A percentile compares a stretch with the other conserved stretches of the same genome.
Evolutionary conservation across 1,140 invertebrate species (phyloP).

Genomic region (Dolichoris vasculosae): DNA sequence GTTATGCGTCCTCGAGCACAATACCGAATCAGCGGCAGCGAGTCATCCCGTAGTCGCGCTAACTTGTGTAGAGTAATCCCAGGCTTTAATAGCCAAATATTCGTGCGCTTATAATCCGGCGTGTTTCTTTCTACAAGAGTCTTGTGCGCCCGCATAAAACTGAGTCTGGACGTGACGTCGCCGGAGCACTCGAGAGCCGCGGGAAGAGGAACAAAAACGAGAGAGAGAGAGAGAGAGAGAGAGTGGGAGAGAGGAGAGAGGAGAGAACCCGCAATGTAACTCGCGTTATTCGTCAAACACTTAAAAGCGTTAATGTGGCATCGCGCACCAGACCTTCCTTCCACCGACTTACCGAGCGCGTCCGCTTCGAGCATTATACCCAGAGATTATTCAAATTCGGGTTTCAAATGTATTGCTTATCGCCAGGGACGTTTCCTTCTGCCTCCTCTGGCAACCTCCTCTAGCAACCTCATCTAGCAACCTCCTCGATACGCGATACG

Average conservation of each 20-base stretch:
- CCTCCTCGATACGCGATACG: too few relatives aligned
- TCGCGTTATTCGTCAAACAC: constrained; percentile 64
- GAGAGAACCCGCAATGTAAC: constrained; percentile 27
- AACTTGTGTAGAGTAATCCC: background rate
- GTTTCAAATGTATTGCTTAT: background rate
- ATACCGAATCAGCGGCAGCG: too few relatives aligned
- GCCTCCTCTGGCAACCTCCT: too few relatives aligned
- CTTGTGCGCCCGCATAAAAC: background rate
- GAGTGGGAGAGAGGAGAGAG: too few relatives aligned
- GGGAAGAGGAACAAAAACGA: constrained; percentile 53
- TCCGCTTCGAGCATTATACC: background rate
- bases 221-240: too few relatives aligned
- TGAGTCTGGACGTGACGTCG: background rate
- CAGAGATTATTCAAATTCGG: constrained; percentile 30
- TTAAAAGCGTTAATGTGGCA: constrained; percentile 60
- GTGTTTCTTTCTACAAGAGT: too few relatives aligned
- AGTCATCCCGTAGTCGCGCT: background rate
- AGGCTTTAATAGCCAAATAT: constrained; percentile 1
- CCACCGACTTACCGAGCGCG: background rate
- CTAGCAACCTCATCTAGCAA: too few relatives aligned
- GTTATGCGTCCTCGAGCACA: background rate
- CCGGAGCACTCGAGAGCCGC: background rate
- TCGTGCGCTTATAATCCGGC: background rate
- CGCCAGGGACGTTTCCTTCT: too few relatives aligned
- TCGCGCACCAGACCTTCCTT: background rate